These are phyloP conservation scores for Fragum fragum DNA, from an alignment of 2,888 invertebrate genomes.

Conservation along the genomic window DNA sequence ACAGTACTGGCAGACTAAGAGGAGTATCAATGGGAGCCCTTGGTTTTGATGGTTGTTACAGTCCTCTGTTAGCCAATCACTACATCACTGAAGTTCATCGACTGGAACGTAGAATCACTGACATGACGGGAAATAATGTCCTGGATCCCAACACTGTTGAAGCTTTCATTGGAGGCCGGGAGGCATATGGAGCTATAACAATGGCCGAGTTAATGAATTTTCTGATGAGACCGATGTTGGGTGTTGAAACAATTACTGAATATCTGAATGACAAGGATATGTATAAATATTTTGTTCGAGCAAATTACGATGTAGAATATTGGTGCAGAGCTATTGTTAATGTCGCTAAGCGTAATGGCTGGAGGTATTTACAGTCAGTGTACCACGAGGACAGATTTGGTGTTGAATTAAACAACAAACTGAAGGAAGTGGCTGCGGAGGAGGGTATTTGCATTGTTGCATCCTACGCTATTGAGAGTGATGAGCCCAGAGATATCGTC, in stretches of 20 bases:
- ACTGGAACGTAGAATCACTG: constrained; percentile 66
- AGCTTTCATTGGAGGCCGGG: constrained; percentile 77
- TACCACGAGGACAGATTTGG: constrained; percentile 58
- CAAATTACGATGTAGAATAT: constrained; percentile 69
- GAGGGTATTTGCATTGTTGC: constrained; percentile 83
- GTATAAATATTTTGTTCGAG: constrained; percentile 73
- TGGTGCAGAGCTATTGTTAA: constrained; percentile 82
- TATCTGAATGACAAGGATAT: constrained; percentile 65
- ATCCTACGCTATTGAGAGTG: constrained; percentile 54
- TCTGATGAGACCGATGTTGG: constrained; percentile 88
- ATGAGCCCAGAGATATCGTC: constrained; percentile 45
- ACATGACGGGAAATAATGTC: constrained; percentile 57
- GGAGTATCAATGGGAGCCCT: constrained; percentile 78
- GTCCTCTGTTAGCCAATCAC: constrained; percentile 62
- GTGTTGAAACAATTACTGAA: constrained; percentile 73
- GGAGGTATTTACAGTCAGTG: constrained; percentile 85
- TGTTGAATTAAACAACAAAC: constrained; percentile 68
- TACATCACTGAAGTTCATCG: constrained; percentile 72
- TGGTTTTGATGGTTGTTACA: constrained; percentile 81
- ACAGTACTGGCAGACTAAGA: constrained; percentile 57
- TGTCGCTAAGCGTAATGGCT: constrained; percentile 84
- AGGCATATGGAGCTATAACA: constrained; percentile 65
- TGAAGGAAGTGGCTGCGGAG: constrained; percentile 70
- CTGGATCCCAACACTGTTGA: constrained; percentile 79
- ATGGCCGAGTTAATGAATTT: constrained; percentile 87